A percentile compares a stretch with the other conserved stretches of the same genome.
Conservation (phyloP, 2,888 invertebrate species). For the Caenorhabditis panamensis region DNA sequence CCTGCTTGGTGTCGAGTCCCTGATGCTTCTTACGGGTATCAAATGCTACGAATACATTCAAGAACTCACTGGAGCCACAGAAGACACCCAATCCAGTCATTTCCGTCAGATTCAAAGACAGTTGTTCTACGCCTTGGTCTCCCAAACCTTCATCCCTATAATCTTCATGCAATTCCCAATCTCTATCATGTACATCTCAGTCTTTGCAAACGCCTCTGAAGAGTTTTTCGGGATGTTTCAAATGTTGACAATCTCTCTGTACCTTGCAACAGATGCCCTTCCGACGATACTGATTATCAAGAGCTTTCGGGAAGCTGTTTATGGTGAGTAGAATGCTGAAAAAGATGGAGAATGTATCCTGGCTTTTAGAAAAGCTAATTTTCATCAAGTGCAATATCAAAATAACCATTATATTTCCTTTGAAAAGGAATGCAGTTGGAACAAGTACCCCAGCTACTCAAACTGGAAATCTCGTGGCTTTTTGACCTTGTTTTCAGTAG, state of each 20-base stretch:
- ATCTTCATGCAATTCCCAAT: constrained; percentile 36
- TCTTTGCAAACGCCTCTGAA: not conserved
- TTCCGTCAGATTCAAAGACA: constrained; percentile 44
- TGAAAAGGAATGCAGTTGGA: too few species aligned
- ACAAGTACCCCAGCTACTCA: too few species aligned
- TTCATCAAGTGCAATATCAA: not conserved
- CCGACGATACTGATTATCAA: constrained; percentile 43
- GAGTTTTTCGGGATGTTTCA: constrained; percentile 21
- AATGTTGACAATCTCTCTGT: constrained; percentile 21
- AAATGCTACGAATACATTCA: constrained; percentile 31
- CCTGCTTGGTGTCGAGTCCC: not conserved
- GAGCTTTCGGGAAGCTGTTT: constrained; percentile 22
- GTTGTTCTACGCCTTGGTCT: constrained; percentile 33
- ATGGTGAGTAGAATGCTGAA: constrained; percentile 10
- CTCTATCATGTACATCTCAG: constrained; percentile 17
- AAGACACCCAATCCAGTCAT: not conserved
- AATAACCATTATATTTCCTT: too few species aligned
- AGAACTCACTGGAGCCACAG: not conserved
- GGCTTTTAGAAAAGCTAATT: not conserved
- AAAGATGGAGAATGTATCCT: not conserved
- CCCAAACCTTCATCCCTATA: constrained; percentile 34
- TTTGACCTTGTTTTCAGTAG: too few species aligned
- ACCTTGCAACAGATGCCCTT: constrained; percentile 33
- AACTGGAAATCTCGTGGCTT: too few species aligned
- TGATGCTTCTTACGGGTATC: constrained; percentile 23